A percentile compares a stretch with the other conserved stretches of the same genome.
Conservation (phyloP, 2,888 invertebrate genomes). For the Drosophila melanocephala region DNA sequence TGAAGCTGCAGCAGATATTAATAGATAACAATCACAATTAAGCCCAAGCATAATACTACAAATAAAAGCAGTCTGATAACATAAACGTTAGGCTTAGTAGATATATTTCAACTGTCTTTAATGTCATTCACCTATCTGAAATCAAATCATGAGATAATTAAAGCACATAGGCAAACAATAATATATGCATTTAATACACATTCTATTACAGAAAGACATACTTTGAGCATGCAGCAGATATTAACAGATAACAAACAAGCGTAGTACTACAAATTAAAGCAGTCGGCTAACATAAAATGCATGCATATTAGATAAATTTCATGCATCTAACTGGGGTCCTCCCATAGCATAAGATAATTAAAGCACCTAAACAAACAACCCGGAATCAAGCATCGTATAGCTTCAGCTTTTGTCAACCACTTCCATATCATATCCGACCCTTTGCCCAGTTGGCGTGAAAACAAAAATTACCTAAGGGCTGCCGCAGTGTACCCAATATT, state of each 20-base stretch:
- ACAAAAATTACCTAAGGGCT: conserved; percentile 41
- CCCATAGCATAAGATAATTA: conserved; percentile 51
- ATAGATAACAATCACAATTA: neutral
- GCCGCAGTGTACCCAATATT: conserved; percentile 44
- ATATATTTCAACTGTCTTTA: neutral
- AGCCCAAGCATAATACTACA: neutral
- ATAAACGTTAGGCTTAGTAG: neutral
- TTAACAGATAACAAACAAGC: neutral
- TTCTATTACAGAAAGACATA: neutral
- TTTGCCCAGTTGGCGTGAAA: conserved; percentile 54
- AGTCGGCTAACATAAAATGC: conserved; percentile 3
- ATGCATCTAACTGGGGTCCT: neutral
- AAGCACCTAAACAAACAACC: conserved; percentile 50
- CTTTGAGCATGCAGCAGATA: neutral
- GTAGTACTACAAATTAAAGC: conserved; percentile 1
- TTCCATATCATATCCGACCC: conserved; percentile 68
- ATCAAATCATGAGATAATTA: neutral
- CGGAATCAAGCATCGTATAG: conserved; percentile 53
- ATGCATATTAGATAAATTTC: conserved; percentile 8
- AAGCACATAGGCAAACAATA: neutral
- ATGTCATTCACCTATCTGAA: neutral
- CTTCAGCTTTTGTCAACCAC: conserved; percentile 43
- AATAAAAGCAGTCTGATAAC: neutral
- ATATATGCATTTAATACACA: neutral
- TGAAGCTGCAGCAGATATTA: neutral